These are phyloP conservation scores for Cladopsammia gracilis DNA, from an alignment of 64 coral and sea anemone species.

Conservation along the genomic window DNA sequence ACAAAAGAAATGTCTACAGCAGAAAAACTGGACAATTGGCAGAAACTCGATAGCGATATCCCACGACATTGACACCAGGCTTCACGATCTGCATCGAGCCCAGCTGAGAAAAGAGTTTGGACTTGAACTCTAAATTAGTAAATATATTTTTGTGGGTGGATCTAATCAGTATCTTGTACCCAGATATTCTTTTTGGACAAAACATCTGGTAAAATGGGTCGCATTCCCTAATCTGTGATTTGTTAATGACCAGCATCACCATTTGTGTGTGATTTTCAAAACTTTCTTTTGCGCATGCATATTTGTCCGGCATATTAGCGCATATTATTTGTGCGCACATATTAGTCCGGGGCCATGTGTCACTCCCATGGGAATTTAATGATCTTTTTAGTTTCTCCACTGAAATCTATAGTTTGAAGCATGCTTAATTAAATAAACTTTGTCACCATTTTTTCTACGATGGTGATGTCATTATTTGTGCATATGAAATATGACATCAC, in stretches of 20 bases:
- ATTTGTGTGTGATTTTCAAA: no score
- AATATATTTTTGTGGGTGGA: no score
- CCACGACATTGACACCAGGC: not conserved
- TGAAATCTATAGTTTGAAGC: conserved; percentile 10
- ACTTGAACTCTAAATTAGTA: not conserved
- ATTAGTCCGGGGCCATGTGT: conserved; percentile 34
- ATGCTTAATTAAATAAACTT: not conserved
- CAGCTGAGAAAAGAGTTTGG: conserved; percentile 29
- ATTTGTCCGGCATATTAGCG: no score
- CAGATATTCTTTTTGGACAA: no score
- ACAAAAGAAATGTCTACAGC: not conserved
- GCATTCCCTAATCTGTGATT: no score
- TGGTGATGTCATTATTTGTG: not conserved
- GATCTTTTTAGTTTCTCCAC: conserved; percentile 30
- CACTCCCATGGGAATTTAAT: conserved; percentile 15
- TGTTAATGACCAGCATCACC: no score
- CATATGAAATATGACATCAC: not conserved
- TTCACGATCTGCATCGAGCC: not conserved
- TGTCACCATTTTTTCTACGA: not conserved
- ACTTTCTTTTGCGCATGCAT: no score
- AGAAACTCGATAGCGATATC: not conserved
- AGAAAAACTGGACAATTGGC: conserved; percentile 11
- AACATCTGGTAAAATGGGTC: no score
- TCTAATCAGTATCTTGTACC: no score
- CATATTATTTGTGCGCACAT: no score